These are phyloP conservation scores for Melanotus villosus DNA, from an alignment of 2,888 invertebrate genomes.

Conservation along the genomic window DNA sequence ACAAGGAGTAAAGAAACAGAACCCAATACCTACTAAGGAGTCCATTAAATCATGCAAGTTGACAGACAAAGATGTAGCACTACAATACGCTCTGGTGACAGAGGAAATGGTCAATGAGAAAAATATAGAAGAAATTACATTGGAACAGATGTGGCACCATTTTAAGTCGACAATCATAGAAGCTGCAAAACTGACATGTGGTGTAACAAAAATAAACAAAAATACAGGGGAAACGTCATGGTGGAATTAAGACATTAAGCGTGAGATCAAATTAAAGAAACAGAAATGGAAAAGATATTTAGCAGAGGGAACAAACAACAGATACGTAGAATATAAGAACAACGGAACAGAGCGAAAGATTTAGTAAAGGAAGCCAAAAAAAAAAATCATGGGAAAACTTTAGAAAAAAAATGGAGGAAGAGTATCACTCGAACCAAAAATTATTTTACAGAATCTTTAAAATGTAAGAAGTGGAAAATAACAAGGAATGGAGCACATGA, in stretches of 20 bases:
- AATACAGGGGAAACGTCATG: background rate
- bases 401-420: background rate
- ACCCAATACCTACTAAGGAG: background rate
- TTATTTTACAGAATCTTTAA: background rate
- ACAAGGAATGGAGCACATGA: background rate
- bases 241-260: background rate
- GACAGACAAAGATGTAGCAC: background rate
- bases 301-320: background rate
- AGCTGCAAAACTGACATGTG: background rate
- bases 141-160: background rate
- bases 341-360: background rate
- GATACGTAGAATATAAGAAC: conserved; percentile 1
- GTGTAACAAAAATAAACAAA: background rate
- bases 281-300: background rate
- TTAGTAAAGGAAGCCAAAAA: background rate
- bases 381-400: background rate
- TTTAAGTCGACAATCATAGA: background rate
- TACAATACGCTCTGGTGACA: too few relatives aligned
- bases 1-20: background rate
- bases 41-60: background rate
- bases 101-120: too few relatives aligned
- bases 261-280: background rate
- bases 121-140: background rate
- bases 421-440: background rate
- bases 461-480: background rate